Conservation (phyloP, 2,113 vertebrate genomes). For the Calyptommatus sinebrachiatus region DNA sequence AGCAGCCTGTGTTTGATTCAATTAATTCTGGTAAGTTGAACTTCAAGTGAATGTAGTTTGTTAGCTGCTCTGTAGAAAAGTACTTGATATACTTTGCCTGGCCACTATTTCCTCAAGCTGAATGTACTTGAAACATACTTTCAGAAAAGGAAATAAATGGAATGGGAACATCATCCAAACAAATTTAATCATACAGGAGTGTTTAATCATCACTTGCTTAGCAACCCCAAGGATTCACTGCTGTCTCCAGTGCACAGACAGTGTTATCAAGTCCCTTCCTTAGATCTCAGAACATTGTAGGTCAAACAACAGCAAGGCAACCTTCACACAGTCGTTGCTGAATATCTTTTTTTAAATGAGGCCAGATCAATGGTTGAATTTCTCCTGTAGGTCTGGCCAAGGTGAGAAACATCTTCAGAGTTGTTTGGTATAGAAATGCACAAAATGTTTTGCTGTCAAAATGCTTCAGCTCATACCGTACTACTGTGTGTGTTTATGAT, state of each 20-base stretch:
- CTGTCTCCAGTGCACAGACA: background rate
- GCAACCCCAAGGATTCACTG: background rate
- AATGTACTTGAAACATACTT: constrained; percentile 18
- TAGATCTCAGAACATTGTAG: background rate
- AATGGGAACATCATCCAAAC: background rate
- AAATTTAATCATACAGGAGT: constrained; percentile 7
- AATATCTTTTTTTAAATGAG: background rate
- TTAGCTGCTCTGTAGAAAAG: constrained; percentile 5
- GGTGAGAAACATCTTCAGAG: background rate
- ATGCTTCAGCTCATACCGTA: no score
- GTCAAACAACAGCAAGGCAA: background rate
- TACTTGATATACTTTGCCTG: background rate
- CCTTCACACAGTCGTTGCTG: background rate
- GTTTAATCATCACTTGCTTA: constrained; percentile 15
- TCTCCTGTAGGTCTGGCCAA: background rate
- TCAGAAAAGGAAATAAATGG: constrained; percentile 25
- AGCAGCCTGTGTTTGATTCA: no score
- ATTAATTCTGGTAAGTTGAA: no score
- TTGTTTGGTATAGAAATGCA: background rate
- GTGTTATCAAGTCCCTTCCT: constrained; percentile 9
- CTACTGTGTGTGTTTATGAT: no score
- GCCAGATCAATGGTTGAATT: background rate
- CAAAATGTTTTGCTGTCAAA: no score
- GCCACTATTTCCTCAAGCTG: constrained; percentile 34
- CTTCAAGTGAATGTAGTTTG: constrained; percentile 2